A percentile compares a stretch with the other conserved stretches of the same genome.
phyloP scores from a whole-genome alignment of 2,888 invertebrate genomes.

The Andrena fulva region DNA sequence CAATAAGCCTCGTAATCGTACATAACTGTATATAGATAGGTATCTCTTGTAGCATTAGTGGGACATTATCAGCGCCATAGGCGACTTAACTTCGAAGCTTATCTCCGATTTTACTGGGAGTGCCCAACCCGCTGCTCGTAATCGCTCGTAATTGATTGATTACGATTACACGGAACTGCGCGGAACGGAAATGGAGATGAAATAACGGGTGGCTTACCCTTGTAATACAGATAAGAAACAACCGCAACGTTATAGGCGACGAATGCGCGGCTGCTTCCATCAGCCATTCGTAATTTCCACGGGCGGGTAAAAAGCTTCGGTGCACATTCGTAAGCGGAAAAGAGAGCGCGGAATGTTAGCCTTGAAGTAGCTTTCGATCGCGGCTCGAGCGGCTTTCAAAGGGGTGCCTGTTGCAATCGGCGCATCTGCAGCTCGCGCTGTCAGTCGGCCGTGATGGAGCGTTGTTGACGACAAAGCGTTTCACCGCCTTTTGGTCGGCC shows the following conservation, averaged over 20 bases:
- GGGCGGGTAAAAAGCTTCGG: not conserved
- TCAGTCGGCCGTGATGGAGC: constrained; percentile 32
- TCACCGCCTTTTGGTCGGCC: constrained; percentile 3
- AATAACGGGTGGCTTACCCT: not conserved
- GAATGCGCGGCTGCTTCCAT: not conserved
- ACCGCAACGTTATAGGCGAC: not conserved
- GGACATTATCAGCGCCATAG: too few species aligned
- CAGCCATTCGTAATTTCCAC: not conserved
- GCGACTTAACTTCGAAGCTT: too few species aligned
- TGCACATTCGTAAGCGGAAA: constrained; percentile 9
- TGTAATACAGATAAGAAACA: not conserved
- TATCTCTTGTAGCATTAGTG: too few species aligned
- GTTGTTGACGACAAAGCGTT: not conserved
- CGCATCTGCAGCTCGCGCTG: constrained; percentile 1
- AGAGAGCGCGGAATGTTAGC: constrained; percentile 32
- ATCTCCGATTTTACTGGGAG: too few species aligned
- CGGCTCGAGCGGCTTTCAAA: constrained; percentile 24
- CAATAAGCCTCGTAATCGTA: not conserved
- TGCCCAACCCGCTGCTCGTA: too few species aligned
- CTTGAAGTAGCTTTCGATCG: constrained; percentile 53
- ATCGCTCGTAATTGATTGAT: too few species aligned
- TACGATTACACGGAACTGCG: not conserved
- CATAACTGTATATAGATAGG: too few species aligned
- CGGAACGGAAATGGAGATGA: not conserved
- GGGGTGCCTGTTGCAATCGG: constrained; percentile 47